phyloP scores from a whole-genome alignment of 92 coral and sea anemone genomes.

The Palythoa heliodiscus region DNA sequence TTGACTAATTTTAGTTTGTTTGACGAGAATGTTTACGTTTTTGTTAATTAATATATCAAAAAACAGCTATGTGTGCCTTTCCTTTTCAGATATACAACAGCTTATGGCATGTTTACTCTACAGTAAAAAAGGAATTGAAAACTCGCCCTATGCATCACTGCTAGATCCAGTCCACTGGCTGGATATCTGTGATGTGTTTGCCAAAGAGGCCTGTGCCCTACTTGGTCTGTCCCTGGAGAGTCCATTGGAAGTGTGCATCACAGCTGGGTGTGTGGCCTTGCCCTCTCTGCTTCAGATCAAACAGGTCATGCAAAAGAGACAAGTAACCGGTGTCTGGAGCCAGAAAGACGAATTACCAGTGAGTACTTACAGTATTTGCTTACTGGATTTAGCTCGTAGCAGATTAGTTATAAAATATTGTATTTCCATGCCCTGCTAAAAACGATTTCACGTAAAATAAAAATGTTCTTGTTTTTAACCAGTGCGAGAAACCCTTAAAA shows the following conservation, averaged over 20 bases:
- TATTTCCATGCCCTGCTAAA: too few relatives aligned
- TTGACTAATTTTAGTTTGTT: too few relatives aligned
- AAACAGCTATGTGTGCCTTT: background rate
- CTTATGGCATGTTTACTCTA: constrained; percentile 94
- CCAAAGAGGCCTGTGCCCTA: constrained; percentile 97
- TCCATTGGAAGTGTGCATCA: constrained; percentile 94
- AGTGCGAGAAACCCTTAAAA: too few relatives aligned
- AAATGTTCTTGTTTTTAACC: too few relatives aligned
- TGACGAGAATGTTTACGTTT: too few relatives aligned
- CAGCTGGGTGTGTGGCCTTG: constrained; percentile 94
- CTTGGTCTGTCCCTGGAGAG: constrained; percentile 94
- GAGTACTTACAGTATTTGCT: constrained; percentile 40
- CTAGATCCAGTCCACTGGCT: constrained; percentile 97
- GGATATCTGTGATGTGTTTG: constrained; percentile 93
- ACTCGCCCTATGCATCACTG: constrained; percentile 91
- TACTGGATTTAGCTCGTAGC: too few relatives aligned
- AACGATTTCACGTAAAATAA: too few relatives aligned
- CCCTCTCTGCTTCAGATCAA: constrained; percentile 97
- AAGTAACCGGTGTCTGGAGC: constrained; percentile 98
- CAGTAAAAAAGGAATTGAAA: constrained; percentile 89
- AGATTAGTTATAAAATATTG: too few relatives aligned
- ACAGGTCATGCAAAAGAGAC: constrained; percentile 98
- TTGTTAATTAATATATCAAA: background rate
- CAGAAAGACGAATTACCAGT: constrained; percentile 97
- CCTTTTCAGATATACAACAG: constrained; percentile 83